These are phyloP conservation scores for Chauna torquata DNA, from an alignment of 2,113 vertebrate species.

Conservation along the genomic window DNA sequence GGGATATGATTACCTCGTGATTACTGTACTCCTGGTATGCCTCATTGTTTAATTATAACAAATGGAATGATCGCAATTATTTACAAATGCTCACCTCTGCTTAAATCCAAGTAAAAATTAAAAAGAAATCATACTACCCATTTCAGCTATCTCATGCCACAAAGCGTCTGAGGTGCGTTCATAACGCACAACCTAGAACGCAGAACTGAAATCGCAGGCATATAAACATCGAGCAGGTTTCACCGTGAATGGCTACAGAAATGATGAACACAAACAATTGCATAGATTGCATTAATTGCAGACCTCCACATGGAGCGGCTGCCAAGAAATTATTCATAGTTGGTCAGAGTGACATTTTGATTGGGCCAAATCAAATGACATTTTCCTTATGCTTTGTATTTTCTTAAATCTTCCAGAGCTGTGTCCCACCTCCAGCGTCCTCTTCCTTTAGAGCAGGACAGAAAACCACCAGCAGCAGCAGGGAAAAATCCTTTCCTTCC, in stretches of 20 bases:
- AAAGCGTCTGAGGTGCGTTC: not conserved
- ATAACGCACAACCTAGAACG: not conserved
- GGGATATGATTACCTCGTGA: slow-evolving; percentile 74
- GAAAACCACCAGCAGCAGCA: not conserved
- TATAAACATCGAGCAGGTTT: not conserved
- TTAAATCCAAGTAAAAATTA: slow-evolving; percentile 42
- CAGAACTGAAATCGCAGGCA: not conserved
- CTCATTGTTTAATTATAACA: slow-evolving; percentile 79
- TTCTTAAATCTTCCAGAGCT: not conserved
- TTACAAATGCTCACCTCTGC: slow-evolving; percentile 63
- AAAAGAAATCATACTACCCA: not conserved
- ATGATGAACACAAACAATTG: slow-evolving; percentile 56
- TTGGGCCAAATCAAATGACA: slow-evolving; percentile 45
- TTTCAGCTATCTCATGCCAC: not conserved
- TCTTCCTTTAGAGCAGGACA: not conserved
- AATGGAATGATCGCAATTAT: slow-evolving; percentile 69
- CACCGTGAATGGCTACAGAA: slow-evolving; percentile 13
- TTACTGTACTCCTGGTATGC: slow-evolving; percentile 60
- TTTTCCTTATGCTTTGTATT: slow-evolving; percentile 51
- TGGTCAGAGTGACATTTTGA: slow-evolving; percentile 57
- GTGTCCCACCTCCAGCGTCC: not conserved
- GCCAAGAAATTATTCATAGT: slow-evolving; percentile 51
- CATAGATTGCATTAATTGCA: slow-evolving; percentile 44
- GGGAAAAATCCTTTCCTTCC: not conserved
- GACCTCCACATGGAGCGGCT: slow-evolving; percentile 12